These are phyloP conservation scores for Dasypus novemcinctus DNA, from an alignment of 2,113 vertebrate species.

Conservation along the genomic window DNA sequence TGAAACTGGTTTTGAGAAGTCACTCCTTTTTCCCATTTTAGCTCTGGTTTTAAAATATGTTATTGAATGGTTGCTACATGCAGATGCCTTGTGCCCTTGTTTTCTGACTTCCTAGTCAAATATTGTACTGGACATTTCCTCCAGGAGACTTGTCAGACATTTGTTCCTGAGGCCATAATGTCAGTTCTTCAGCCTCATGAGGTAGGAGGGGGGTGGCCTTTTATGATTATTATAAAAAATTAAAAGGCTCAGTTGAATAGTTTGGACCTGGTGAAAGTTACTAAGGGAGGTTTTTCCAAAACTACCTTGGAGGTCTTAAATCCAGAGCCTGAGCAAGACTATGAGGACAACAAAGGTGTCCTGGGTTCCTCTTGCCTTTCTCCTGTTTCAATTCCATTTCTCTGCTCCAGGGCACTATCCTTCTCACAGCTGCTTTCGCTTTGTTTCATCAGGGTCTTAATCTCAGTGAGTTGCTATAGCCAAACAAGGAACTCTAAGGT, in stretches of 20 bases:
- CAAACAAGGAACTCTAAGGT: background rate
- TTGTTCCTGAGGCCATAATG: background rate
- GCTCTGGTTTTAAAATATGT: background rate
- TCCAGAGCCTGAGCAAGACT: background rate
- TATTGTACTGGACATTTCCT: background rate
- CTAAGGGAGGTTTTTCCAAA: background rate
- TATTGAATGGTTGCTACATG: background rate
- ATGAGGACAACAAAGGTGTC: background rate
- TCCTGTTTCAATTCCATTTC: background rate
- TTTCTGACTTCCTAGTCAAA: background rate
- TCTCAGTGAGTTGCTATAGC: background rate
- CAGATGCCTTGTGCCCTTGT: background rate
- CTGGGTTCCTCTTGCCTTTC: background rate
- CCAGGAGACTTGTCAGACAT: background rate
- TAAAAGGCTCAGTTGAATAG: background rate
- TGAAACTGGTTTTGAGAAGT: background rate
- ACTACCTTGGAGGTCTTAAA: background rate
- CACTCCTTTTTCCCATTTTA: background rate
- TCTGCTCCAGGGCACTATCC: background rate
- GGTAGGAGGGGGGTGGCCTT: background rate
- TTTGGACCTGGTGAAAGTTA: background rate
- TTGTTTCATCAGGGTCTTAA: background rate
- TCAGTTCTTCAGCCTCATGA: background rate
- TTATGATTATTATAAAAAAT: background rate
- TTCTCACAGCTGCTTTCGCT: background rate